phyloP scores from a whole-genome alignment of 2,888 invertebrate genomes.

The Halocaridina rubra region DNA sequence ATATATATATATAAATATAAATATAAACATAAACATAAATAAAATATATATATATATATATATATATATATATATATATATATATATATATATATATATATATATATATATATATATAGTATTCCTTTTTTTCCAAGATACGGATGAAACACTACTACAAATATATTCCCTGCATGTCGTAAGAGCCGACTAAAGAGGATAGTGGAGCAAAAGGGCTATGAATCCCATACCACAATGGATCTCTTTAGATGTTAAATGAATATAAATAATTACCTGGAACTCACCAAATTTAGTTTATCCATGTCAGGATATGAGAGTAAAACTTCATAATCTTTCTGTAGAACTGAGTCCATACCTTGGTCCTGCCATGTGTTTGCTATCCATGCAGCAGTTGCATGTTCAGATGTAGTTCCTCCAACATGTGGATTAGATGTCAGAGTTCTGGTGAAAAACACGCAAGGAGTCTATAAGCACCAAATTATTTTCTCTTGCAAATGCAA shows the following conservation, averaged over 20 bases:
- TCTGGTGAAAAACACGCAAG: too few species aligned
- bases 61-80: background rate
- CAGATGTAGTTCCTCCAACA: slow-evolving; percentile 45
- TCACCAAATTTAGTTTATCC: slow-evolving; percentile 59
- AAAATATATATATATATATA: background rate
- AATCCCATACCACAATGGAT: too few species aligned
- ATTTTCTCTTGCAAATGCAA: too few species aligned
- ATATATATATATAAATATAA: background rate
- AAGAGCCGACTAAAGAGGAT: too few species aligned
- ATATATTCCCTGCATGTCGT: too few species aligned
- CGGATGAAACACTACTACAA: too few species aligned
- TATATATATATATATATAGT: background rate
- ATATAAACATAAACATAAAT: background rate
- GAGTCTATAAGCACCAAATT: too few species aligned
- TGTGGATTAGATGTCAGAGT: slow-evolving; percentile 49
- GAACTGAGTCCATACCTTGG: slow-evolving; percentile 57
- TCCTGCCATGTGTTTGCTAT: slow-evolving; percentile 49
- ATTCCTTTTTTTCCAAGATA: background rate
- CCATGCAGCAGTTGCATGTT: slow-evolving; percentile 34
- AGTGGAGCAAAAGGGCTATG: background rate
- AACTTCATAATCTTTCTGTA: slow-evolving; percentile 43
- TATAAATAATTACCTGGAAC: background rate
- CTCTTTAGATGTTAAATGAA: too few species aligned
- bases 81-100: background rate
- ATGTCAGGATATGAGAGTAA: slow-evolving; percentile 55